These are phyloP conservation scores for Oedothorax gibbosus DNA, from an alignment of 1,140 invertebrate genomes.

Conservation along the genomic window DNA sequence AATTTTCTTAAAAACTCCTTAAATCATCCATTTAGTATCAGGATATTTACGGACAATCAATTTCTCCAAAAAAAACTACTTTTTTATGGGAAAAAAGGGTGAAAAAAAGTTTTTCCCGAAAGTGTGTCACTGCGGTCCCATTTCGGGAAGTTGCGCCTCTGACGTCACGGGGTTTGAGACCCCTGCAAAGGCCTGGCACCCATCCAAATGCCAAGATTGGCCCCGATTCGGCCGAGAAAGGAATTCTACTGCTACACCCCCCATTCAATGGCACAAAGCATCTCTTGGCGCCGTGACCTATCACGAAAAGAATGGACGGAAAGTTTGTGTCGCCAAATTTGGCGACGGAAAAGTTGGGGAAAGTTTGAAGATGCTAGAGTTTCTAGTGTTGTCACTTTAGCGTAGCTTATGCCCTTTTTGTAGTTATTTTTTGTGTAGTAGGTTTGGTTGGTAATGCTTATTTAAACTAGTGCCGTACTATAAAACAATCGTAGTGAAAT, in stretches of 20 bases:
- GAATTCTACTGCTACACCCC: conserved; percentile 18
- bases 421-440: too few relatives aligned
- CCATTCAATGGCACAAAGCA: not conserved
- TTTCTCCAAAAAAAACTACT: too few relatives aligned
- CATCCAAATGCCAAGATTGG: conserved; percentile 34
- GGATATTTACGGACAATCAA: too few relatives aligned
- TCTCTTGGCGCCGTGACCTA: not conserved
- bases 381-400: not conserved
- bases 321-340: not conserved
- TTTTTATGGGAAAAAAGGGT: not conserved
- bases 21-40: too few relatives aligned
- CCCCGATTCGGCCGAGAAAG: conserved; percentile 56
- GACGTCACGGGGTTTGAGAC: conserved; percentile 48
- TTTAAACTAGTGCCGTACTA: too few relatives aligned
- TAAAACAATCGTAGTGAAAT: too few relatives aligned
- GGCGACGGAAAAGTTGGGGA: not conserved
- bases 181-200: conserved; percentile 57
- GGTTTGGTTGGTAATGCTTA: too few relatives aligned
- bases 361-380: not conserved
- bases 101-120: conserved; percentile 41
- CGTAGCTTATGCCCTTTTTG: too few relatives aligned
- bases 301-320: not conserved
- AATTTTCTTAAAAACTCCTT: too few relatives aligned
- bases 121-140: conserved; percentile 54
- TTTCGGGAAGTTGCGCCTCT: conserved; percentile 53